These are phyloP conservation scores for Vulpes ferrilata DNA, from an alignment of 2,113 vertebrate species.

Conservation along the genomic window DNA sequence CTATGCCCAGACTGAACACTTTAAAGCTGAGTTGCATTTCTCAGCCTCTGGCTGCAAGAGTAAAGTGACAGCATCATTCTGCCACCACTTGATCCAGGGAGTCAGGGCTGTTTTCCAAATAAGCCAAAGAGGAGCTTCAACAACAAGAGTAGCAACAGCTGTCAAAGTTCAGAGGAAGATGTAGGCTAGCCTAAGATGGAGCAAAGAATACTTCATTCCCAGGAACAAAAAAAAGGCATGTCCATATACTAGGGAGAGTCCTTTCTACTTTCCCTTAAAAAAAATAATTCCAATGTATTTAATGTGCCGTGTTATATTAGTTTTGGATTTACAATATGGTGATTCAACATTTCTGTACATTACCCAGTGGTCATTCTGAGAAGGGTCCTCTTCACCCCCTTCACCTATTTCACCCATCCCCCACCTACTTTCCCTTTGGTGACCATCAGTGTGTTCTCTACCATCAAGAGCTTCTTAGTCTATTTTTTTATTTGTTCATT, in stretches of 20 bases:
- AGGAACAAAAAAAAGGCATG: fast-evolving
- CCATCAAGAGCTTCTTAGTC: not conserved
- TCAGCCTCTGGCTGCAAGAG: not conserved
- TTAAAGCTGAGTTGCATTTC: not conserved
- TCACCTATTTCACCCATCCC: not conserved
- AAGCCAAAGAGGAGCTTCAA: fast-evolving
- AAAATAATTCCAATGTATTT: not conserved
- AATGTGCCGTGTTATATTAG: not conserved
- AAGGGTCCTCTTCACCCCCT: not conserved
- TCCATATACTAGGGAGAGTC: fast-evolving
- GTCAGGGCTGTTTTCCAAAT: not conserved
- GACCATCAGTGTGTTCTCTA: not conserved
- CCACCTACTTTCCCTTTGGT: not conserved
- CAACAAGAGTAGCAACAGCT: too few species aligned
- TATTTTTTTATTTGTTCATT: not conserved
- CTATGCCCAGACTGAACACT: not conserved
- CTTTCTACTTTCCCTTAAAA: not conserved
- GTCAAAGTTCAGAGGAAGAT: not conserved
- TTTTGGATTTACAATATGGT: not conserved
- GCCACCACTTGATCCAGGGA: fast-evolving
- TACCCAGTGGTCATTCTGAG: not conserved
- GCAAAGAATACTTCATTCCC: too few species aligned
- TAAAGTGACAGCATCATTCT: not conserved
- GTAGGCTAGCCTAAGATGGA: fast-evolving
- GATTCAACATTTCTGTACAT: not conserved